Evolutionary conservation across 2,888 invertebrate genomes (phyloP).

Genomic region (Heliconius hortense): DNA sequence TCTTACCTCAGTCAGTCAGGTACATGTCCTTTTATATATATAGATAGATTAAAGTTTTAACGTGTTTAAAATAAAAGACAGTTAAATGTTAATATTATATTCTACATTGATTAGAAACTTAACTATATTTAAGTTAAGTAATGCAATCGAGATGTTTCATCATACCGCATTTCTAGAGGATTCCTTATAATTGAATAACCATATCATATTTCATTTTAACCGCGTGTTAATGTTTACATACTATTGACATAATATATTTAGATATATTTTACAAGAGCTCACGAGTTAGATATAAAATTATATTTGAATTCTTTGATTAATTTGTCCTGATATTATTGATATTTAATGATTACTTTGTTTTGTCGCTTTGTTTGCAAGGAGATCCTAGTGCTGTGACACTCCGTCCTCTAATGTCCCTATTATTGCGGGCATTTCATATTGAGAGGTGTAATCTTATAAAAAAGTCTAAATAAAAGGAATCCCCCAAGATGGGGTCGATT

Average conservation of each 20-base stretch:
- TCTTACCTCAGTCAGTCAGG: no score
- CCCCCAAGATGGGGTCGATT: not conserved
- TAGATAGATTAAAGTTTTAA: no score
- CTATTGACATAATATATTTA: not conserved
- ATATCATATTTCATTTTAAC: conserved; percentile 28
- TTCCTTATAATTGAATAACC: conserved; percentile 17
- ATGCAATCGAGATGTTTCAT: not conserved
- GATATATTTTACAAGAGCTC: conserved; percentile 6
- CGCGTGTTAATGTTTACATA: conserved; percentile 15
- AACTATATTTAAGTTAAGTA: not conserved
- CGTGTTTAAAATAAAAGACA: no score
- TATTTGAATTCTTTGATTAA: not conserved
- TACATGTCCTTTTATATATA: no score
- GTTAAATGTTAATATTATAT: no score
- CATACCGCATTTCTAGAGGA: conserved; percentile 16
- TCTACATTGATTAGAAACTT: not conserved
- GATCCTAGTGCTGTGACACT: not conserved
- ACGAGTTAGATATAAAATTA: conserved; percentile 1
- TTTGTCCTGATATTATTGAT: not conserved
- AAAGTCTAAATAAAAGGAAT: not conserved
- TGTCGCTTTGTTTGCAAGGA: not conserved
- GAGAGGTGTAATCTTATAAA: not conserved
- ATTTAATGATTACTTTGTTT: not conserved
- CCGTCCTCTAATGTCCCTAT: not conserved
- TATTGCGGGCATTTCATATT: no score